A percentile compares a stretch with the other conserved stretches of the same genome.
Conservation (phyloP, 2,888 invertebrate species). For the Latheticus oryzae region DNA sequence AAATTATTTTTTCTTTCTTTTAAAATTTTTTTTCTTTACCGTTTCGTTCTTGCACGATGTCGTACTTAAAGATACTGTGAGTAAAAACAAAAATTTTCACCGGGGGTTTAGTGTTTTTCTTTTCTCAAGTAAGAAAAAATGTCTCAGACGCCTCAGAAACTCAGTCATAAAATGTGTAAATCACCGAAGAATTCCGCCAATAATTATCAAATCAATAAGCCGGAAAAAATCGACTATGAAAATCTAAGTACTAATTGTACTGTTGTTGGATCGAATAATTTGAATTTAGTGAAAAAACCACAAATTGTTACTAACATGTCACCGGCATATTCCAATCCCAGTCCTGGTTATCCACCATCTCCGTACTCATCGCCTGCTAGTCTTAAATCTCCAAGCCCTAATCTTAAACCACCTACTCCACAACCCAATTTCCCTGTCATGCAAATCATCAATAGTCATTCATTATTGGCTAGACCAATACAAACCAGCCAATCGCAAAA, state of each 20-base stretch:
- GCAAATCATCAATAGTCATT: slow-evolving; percentile 63
- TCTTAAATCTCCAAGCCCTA: slow-evolving; percentile 61
- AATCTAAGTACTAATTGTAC: slow-evolving; percentile 65
- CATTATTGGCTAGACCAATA: slow-evolving; percentile 60
- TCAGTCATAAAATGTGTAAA: slow-evolving; percentile 65
- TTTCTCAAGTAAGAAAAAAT: slow-evolving; percentile 56
- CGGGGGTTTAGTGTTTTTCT: slow-evolving; percentile 28
- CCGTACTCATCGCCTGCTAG: slow-evolving; percentile 64
- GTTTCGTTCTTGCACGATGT: slow-evolving; percentile 25
- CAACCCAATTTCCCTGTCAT: slow-evolving; percentile 64
- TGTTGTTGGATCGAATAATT: slow-evolving; percentile 65
- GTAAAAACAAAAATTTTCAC: too few relatives aligned
- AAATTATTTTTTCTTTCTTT: slow-evolving; percentile 7
- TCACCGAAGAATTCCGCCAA: slow-evolving; percentile 62
- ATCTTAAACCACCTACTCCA: slow-evolving; percentile 63
- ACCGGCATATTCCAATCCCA: slow-evolving; percentile 60
- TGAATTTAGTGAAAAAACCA: slow-evolving; percentile 65
- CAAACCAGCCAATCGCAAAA: slow-evolving; percentile 60
- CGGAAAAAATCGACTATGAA: slow-evolving; percentile 63
- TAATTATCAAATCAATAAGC: slow-evolving; percentile 48
- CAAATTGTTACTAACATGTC: slow-evolving; percentile 61
- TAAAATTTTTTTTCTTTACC: too few relatives aligned
- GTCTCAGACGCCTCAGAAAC: slow-evolving; percentile 63
- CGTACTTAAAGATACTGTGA: slow-evolving; percentile 41
- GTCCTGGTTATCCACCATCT: slow-evolving; percentile 60